Conservation (phyloP, 2,113 vertebrate genomes). For the Stomatorhinus ivindoensis region DNA sequence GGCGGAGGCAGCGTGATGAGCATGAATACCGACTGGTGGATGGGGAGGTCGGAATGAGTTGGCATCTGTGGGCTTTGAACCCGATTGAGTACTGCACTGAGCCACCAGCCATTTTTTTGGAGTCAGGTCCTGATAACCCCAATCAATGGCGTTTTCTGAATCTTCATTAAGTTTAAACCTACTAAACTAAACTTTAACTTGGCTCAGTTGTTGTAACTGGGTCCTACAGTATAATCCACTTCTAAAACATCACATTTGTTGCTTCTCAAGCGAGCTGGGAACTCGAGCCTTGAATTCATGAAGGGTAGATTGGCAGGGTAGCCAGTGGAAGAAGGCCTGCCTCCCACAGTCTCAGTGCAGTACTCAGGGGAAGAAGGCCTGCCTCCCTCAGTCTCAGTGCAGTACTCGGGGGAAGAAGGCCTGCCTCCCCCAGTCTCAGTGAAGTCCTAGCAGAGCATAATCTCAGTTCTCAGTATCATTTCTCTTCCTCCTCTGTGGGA, state of each 20-base stretch:
- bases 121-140: neutral
- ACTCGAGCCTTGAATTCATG: neutral
- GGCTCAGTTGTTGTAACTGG: neutral
- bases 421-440: constrained; percentile 19
- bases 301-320: constrained; percentile 26
- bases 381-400: constrained; percentile 13
- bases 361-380: neutral
- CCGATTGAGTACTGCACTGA: constrained; percentile 28
- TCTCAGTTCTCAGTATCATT: neutral
- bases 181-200: constrained; percentile 4
- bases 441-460: constrained; percentile 30
- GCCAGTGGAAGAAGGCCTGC: neutral
- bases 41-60: neutral
- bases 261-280: constrained; percentile 19
- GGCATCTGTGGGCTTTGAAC: neutral
- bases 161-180: neutral
- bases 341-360: constrained; percentile 11
- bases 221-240: constrained; percentile 25
- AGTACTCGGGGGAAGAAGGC: neutral
- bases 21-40: neutral
- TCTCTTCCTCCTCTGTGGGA: constrained; percentile 20
- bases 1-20: constrained; percentile 4
- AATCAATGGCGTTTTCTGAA: neutral
- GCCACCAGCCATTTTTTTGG: neutral
- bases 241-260: constrained; percentile 27